A percentile compares a stretch with the other conserved stretches of the same genome.
These are phyloP conservation scores for Lophius americanus DNA, from an alignment of 2,797 vertebrate species.

Conservation along the genomic window DNA sequence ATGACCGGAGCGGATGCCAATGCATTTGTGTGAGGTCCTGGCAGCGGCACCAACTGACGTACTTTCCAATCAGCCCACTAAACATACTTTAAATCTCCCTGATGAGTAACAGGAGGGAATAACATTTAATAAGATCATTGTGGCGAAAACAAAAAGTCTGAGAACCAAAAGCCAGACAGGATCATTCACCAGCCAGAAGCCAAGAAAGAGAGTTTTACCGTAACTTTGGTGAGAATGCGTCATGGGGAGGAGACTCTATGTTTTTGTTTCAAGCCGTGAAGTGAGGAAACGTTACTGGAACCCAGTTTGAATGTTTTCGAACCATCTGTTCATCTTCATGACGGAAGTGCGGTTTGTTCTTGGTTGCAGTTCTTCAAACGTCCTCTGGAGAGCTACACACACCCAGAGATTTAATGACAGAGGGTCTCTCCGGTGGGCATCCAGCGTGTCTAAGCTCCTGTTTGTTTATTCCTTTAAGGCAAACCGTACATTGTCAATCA, in stretches of 20 bases:
- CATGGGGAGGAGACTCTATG: conserved; percentile 40
- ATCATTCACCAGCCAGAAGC: background rate
- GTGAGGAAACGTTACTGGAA: conserved; percentile 17
- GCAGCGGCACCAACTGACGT: conserved; percentile 9
- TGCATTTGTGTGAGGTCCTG: background rate
- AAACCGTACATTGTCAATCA: background rate
- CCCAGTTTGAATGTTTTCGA: background rate
- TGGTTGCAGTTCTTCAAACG: conserved; percentile 55
- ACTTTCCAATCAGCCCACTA: conserved; percentile 18
- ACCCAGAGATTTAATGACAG: conserved; percentile 45
- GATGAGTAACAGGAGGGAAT: conserved; percentile 1
- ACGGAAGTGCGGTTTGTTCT: background rate
- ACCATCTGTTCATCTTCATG: background rate
- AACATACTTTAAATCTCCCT: conserved; percentile 2
- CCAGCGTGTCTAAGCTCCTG: background rate
- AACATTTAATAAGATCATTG: conserved; percentile 33
- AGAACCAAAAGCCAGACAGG: conserved; percentile 12
- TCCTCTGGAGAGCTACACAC: conserved; percentile 71
- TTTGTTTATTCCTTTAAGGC: background rate
- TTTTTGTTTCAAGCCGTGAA: background rate
- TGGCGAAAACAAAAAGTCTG: conserved; percentile 16
- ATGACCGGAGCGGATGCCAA: conserved; percentile 8
- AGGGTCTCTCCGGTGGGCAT: background rate
- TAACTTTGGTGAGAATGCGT: conserved; percentile 22
- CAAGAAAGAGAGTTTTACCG: conserved; percentile 31